Evolutionary conservation across 1,140 invertebrate genomes (phyloP).

Genomic region (Vanessa tameamea): DNA sequence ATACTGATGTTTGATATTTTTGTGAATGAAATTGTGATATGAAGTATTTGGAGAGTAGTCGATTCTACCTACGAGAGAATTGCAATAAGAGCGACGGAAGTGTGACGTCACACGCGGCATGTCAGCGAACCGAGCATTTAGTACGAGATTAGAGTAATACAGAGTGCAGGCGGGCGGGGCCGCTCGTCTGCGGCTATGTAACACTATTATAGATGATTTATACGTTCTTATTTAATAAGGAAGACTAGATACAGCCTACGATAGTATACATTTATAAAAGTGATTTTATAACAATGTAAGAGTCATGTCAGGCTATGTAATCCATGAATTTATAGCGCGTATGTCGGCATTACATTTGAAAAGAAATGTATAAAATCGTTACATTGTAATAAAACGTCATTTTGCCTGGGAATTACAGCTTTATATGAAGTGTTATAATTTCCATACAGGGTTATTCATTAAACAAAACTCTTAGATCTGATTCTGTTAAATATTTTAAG

Average conservation of each 20-base stretch:
- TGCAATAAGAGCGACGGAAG: neutral
- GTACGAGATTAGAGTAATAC: too few relatives aligned
- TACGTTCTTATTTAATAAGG: slow-evolving; percentile 26
- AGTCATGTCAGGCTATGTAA: neutral
- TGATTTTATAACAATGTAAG: slow-evolving; percentile 1
- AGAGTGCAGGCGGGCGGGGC: neutral
- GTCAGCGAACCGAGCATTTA: neutral
- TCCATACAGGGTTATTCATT: too few relatives aligned
- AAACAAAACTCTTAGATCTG: too few relatives aligned
- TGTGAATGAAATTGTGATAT: slow-evolving; percentile 37
- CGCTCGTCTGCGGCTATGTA: neutral
- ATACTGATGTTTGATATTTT: slow-evolving; percentile 30
- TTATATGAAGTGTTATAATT: too few relatives aligned
- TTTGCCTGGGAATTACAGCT: too few relatives aligned
- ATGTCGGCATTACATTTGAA: too few relatives aligned
- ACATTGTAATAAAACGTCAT: too few relatives aligned
- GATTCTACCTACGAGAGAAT: neutral
- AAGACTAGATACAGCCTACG: slow-evolving; percentile 47
- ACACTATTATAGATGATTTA: slow-evolving; percentile 25
- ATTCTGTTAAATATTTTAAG: too few relatives aligned
- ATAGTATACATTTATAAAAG: slow-evolving; percentile 30
- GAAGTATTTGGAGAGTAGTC: slow-evolving; percentile 25
- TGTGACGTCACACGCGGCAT: neutral
- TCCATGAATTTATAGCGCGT: too few relatives aligned
- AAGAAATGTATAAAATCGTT: too few relatives aligned